A percentile compares a stretch with the other conserved stretches of the same genome.
Evolutionary conservation across 2,888 invertebrate species (phyloP).

Genomic region (Cylindroiulus punctatus): DNA sequence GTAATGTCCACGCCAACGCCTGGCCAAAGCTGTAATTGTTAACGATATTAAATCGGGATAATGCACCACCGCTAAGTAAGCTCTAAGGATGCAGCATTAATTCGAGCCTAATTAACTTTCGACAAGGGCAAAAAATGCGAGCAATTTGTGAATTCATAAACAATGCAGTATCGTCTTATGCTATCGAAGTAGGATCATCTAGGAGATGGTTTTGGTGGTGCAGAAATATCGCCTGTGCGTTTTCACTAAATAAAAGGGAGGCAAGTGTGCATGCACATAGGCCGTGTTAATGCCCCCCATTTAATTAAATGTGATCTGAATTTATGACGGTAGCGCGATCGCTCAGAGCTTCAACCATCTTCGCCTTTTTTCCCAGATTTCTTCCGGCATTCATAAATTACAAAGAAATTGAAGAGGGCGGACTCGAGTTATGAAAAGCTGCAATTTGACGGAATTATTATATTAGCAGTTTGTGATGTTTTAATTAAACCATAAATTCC

Average conservation of each 20-base stretch:
- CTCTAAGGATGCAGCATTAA: neutral
- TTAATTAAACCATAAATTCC: slow-evolving; percentile 32
- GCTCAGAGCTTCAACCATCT: neutral
- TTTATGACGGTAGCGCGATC: neutral
- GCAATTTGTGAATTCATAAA: neutral
- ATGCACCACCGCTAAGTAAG: neutral
- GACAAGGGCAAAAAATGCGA: neutral
- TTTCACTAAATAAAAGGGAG: slow-evolving; percentile 1
- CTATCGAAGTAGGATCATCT: neutral
- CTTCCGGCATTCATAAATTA: slow-evolving; percentile 32
- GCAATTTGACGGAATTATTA: slow-evolving; percentile 32
- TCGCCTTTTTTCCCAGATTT: neutral
- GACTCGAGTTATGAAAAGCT: slow-evolving; percentile 14
- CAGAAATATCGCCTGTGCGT: slow-evolving; percentile 3
- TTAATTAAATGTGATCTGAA: slow-evolving; percentile 26
- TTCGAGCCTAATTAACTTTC: neutral
- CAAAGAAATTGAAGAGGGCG: slow-evolving; percentile 10
- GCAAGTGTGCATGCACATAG: neutral
- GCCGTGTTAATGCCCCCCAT: slow-evolving; percentile 3
- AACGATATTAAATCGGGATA: neutral
- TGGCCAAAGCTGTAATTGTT: neutral
- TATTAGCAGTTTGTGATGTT: slow-evolving; percentile 14
- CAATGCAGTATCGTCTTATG: neutral
- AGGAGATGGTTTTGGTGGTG: neutral
- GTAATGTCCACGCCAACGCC: too few species aligned